Evolutionary conservation across 2,888 invertebrate genomes (phyloP), one percentile per base, ranked within the genome.

Genomic region (Charanyca ferruginea): DNA sequence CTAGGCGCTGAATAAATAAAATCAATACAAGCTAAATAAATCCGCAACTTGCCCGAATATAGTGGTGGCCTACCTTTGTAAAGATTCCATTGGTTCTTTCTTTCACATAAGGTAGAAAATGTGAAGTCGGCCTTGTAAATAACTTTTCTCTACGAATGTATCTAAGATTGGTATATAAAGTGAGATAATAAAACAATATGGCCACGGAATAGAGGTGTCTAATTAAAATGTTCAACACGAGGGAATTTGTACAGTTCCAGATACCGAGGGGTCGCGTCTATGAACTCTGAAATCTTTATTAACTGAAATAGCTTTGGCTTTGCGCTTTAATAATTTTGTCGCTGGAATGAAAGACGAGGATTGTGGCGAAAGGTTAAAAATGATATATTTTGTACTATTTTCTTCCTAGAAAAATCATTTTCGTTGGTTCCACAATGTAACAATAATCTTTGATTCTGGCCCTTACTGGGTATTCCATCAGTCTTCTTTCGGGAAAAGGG

Each of bases 1-100:
- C 72, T 74, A 47, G 55, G 52, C 61, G 25, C 44, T 83, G 81
- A 82, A 82, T 83, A 80, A 82, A 83, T 80, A 83, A 81, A 80
- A 65, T 72, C 73, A 76, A 74, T 79, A 83, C 70, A 69, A 63
- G 58, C 69, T 74, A 74, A 80, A 82, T 74, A 83, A 81, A 83
- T 76, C 74, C 63, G 44, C 62, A 63, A 47, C 53, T 61, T 58
- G 25, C 57, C 65, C 32, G 20, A 70, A 66, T 54, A 67, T 58
- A 72, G 79, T 81, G 68, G 64, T 70, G 57, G 63, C 25, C 51
- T 54, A 66, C 79, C 81, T 77, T 68, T 74, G 69, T 66, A 70
- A 68, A 70, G 54, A 69, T 72, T 61, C 66, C 73, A 69, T 61
- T 72, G 69, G 75, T 74, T 75, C 69, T 79, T 79, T 79, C 81